Evolutionary conservation across 1,140 invertebrate genomes (phyloP).

Genomic region (Eupeodes corollae): DNA sequence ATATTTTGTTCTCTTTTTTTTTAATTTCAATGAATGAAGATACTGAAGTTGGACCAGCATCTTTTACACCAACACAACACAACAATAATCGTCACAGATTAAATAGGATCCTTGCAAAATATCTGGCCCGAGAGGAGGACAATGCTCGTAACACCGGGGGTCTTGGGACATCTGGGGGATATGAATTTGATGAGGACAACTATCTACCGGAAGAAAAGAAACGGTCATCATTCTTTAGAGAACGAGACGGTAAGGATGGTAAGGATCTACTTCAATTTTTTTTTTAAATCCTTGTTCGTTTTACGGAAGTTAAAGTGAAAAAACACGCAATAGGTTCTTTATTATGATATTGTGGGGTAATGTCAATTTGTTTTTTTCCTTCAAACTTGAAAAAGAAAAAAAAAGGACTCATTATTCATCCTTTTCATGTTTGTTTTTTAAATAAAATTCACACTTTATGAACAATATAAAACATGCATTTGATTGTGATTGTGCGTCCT

Average conservation of each 20-base stretch:
- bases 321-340: too few species aligned
- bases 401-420: too few species aligned
- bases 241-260: constrained; percentile 31
- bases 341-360: too few species aligned
- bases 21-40: constrained; percentile 11
- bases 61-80: constrained; percentile 14
- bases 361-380: too few species aligned
- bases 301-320: too few species aligned
- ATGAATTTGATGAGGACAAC: constrained; percentile 21
- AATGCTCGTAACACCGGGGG: constrained; percentile 15
- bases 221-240: constrained; percentile 22
- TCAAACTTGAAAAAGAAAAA: too few species aligned
- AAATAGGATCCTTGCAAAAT: constrained; percentile 34
- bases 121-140: constrained; percentile 30
- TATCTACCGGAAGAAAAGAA: constrained; percentile 26
- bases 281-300: too few species aligned
- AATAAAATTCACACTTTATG: too few species aligned
- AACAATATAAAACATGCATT: too few species aligned
- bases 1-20: too few species aligned
- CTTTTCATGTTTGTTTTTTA: too few species aligned
- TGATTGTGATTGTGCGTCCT: too few species aligned
- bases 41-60: constrained; percentile 9
- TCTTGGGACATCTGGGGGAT: constrained; percentile 12
- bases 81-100: constrained; percentile 30
- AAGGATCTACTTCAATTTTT: constrained; percentile 7